A percentile compares a stretch with the other conserved stretches of the same genome.
phyloP scores from a whole-genome alignment of 1,140 invertebrate genomes.

The Laodelphax striatellus region DNA sequence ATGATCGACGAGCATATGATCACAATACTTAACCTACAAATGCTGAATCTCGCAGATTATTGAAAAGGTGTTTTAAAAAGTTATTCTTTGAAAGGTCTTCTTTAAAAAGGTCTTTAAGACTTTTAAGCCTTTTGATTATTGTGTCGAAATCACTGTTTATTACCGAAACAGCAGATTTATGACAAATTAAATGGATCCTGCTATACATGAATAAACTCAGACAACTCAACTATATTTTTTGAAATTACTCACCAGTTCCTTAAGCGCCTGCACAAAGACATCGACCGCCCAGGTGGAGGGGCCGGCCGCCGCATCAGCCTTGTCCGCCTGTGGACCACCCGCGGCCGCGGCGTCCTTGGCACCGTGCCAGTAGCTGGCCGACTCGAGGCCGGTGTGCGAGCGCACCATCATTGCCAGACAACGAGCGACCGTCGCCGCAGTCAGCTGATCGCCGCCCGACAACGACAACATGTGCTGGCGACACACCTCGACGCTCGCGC shows the following conservation, averaged over 20 bases:
- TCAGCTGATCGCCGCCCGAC: slow-evolving; percentile 51
- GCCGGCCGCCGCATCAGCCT: slow-evolving; percentile 23
- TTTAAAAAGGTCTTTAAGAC: too few species aligned
- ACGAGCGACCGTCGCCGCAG: slow-evolving; percentile 67
- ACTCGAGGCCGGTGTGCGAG: slow-evolving; percentile 60
- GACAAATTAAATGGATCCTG: too few species aligned
- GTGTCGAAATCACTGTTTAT: too few species aligned
- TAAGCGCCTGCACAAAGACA: slow-evolving; percentile 78
- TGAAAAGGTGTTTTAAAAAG: too few species aligned
- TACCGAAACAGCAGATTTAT: too few species aligned
- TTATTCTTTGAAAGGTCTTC: too few species aligned
- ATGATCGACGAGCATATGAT: too few species aligned
- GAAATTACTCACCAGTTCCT: slow-evolving; percentile 63
- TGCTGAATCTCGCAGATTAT: too few species aligned
- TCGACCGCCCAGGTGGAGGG: slow-evolving; percentile 83
- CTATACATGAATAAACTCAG: too few species aligned
- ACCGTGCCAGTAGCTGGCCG: slow-evolving; percentile 28
- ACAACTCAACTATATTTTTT: too few species aligned
- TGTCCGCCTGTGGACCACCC: slow-evolving; percentile 14
- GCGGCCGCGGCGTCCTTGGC: slow-evolving; percentile 19
- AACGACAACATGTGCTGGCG: slow-evolving; percentile 67
- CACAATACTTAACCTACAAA: too few species aligned
- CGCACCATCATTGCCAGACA: slow-evolving; percentile 80
- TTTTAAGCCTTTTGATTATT: too few species aligned
- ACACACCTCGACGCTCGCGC: slow-evolving; percentile 78